These are phyloP conservation scores for Chrysolina haemoptera DNA, from an alignment of 2,888 invertebrate genomes.

Conservation along the genomic window DNA sequence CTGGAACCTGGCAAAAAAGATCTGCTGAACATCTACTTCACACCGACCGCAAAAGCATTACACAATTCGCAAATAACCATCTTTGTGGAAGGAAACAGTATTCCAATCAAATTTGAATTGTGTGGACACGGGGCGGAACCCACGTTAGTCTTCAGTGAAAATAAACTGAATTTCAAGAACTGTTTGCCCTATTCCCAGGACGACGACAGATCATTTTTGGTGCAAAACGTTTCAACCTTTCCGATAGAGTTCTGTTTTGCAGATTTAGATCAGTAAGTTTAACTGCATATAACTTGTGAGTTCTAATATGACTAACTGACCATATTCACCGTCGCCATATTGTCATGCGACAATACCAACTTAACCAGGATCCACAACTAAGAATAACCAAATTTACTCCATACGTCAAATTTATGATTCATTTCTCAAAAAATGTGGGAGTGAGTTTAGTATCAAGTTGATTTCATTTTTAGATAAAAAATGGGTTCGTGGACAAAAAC, in stretches of 20 bases:
- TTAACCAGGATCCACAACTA: too few relatives aligned
- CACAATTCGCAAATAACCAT: slow-evolving; percentile 63
- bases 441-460: too few relatives aligned
- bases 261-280: slow-evolving; percentile 77
- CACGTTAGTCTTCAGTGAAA: slow-evolving; percentile 71
- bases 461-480: too few relatives aligned
- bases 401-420: too few relatives aligned
- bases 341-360: too few relatives aligned
- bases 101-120: slow-evolving; percentile 68
- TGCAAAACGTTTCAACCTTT: slow-evolving; percentile 77
- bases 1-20: slow-evolving; percentile 72
- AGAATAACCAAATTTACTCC: too few relatives aligned
- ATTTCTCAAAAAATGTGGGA: too few relatives aligned
- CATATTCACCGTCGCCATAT: too few relatives aligned
- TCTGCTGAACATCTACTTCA: slow-evolving; percentile 74
- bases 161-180: slow-evolving; percentile 74
- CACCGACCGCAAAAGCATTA: slow-evolving; percentile 71
- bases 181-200: slow-evolving; percentile 75
- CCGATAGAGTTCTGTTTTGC: slow-evolving; percentile 80
- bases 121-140: slow-evolving; percentile 73
- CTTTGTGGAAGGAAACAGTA: slow-evolving; percentile 71
- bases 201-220: slow-evolving; percentile 73
- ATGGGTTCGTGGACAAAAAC: too few relatives aligned
- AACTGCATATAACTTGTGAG: too few relatives aligned
- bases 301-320: too few relatives aligned